Base-by-base conservation (phyloP, 2,113 vertebrate species). In the Jacana jacana region DNA sequence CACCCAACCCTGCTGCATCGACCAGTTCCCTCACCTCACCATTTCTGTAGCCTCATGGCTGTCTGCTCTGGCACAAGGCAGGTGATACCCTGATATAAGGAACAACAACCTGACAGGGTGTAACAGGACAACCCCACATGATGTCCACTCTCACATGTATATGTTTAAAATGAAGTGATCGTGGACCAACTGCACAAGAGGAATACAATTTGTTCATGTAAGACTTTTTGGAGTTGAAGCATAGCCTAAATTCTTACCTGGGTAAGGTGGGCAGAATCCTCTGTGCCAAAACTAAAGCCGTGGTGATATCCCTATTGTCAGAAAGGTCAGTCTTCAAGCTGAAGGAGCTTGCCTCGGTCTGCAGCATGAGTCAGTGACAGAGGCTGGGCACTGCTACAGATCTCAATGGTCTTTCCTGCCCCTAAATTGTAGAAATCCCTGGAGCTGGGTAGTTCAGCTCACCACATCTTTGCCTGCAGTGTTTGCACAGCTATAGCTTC, bases 331-430 rank as follows among this genome's bases (percentile, higher is more conserved):
- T 33, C 60, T 68, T 77, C 48, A 44, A 35, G 24, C 20, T 24
- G 40, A 44, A 79, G 35, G 37, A 37, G 2, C 37, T 91, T 72
- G 65, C 52, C 1, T 1, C 30, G 30, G 9, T 24, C 39, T 6
- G 7, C 37, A 49, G 42, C 27, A 13, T 6, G 3, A 65, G 33
- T 61, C 37, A 57, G 22, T 17, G 44, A 15, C 10, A 40, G 23
- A 48, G 8, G 31, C 25, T 39, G 65, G 22, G 28, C 44, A 19
- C 46, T 0, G 0, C 33, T 77, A 23, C 22, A 0, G 0, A 8
- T 35, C 49, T 58, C 25, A 71, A 15, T 27, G 30, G 19, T n/a
- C 37, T 77, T 57, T 64, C 44, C 35, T 16, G 17, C 17, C 13
- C 37, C 6, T 20, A 18, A 20, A 37, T 20, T 52, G 33, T 44